Base-by-base conservation (phyloP, 2,888 invertebrate species). In the Blastobasis adustella region DNA sequence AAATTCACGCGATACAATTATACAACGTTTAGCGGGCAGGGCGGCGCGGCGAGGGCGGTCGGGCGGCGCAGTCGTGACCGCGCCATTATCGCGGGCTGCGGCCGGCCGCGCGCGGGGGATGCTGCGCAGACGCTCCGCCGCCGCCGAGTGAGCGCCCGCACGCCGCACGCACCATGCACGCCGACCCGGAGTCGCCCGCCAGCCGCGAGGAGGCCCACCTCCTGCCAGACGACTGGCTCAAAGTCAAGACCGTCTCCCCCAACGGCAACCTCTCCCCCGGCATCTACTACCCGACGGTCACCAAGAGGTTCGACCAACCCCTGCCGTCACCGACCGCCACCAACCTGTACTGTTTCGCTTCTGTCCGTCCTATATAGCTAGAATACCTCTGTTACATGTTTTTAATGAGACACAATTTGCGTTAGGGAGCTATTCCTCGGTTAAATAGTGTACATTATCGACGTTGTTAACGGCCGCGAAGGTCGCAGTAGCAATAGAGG, bases 11-110 rank as follows among this genome's bases (percentile, higher is more conserved):
- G 79, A 73, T 84, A 82, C 82, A 87, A 87, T 87, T 86, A 87
- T 78, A 81, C 80, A 79, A 73, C 71, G 77, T 78, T 86, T 86
- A 87, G 84, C 86, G 83, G 76, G 84, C 86, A 82, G 76, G 70
- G 71, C 74, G 71, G 75, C 73, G 75, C 69, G 69, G 63, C 59
- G 66, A 66, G 70, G 73, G 23, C 66, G 76, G 73, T 69, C 71
- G 73, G 74, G 71, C 73, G 72, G 70, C 76, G 71, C 81, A 76
- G 82, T 87, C 87, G 88, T 88, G 87, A 87, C 71, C 75, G 82
- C 73, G 79, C 74, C 82, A 87, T 87, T 88, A 88, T 82, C 86
- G 83, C 80, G 79, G 82, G 87, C 85, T 83, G 79, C 84, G 85
- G 86, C 79, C 79, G 80, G 73, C 69, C 76, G 76, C 74, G 74